These are phyloP conservation scores for Buceros bicornis DNA, from an alignment of 2,797 vertebrate species.

Conservation along the genomic window DNA sequence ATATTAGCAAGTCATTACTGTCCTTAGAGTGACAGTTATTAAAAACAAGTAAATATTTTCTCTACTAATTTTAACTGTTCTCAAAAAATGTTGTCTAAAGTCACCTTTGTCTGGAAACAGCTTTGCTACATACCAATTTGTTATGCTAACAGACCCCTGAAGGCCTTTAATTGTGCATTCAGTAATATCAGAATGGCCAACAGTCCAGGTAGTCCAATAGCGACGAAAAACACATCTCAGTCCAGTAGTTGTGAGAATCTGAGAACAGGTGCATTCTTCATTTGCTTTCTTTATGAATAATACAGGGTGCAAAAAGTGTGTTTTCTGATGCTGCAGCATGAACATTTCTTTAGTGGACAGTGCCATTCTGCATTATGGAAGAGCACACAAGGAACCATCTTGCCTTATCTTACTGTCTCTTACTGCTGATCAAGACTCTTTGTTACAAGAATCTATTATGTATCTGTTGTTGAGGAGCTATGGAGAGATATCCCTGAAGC, in stretches of 20 bases:
- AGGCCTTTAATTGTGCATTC: background rate
- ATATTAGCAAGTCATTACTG: background rate
- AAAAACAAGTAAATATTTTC: background rate
- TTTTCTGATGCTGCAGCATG: background rate
- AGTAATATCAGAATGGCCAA: background rate
- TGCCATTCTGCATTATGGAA: background rate
- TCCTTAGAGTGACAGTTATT: background rate
- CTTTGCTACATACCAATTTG: background rate
- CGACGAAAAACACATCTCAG: fast-evolving
- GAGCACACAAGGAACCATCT: background rate
- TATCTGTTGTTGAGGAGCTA: background rate
- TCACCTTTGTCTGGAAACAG: background rate
- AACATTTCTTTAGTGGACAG: background rate
- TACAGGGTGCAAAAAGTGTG: fast-evolving
- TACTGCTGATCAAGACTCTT: background rate
- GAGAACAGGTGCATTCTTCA: background rate
- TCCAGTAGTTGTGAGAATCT: background rate
- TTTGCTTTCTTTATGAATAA: background rate
- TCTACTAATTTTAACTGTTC: background rate
- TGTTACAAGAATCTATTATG: background rate
- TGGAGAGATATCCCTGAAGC: background rate
- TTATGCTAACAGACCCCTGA: background rate
- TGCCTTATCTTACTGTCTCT: background rate
- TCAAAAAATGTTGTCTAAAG: background rate
- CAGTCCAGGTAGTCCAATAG: background rate